A percentile compares a stretch with the other conserved stretches of the same genome.
Conservation (phyloP, 1,140 invertebrate species). For the Hylaeus volcanicus region DNA sequence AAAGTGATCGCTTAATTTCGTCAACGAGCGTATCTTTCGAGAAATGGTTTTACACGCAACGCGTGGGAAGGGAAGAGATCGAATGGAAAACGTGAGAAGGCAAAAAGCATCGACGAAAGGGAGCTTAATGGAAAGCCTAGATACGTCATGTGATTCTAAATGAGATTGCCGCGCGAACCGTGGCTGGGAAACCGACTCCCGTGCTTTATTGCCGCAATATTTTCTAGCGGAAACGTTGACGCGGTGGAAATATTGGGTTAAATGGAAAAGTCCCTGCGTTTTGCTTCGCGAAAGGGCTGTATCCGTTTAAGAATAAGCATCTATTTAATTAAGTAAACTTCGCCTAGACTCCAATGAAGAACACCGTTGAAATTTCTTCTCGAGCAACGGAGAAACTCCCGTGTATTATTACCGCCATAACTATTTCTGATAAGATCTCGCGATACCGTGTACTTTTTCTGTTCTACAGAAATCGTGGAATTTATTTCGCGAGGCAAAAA, state of each 20-base stretch:
- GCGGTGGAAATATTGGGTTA: neutral
- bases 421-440: no score
- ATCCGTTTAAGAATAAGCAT: no score
- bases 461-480: no score
- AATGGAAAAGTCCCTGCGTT: neutral
- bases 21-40: neutral
- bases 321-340: neutral
- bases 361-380: neutral
- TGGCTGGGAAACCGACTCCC: neutral
- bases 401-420: no score
- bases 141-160: conserved; percentile 29
- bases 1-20: no score
- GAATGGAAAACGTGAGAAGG: neutral
- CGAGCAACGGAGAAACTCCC: no score
- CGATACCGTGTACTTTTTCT: no score
- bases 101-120: conserved; percentile 8
- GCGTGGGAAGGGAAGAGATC: neutral
- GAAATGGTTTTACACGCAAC: conserved; percentile 18
- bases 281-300: neutral
- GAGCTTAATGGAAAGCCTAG: conserved; percentile 31
- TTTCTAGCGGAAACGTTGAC: neutral
- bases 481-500: neutral
- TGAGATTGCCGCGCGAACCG: conserved; percentile 10
- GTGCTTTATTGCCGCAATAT: conserved; percentile 3
- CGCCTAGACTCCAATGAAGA: neutral